phyloP scores from a whole-genome alignment of 2,888 invertebrate species.

The Drosophila melanosoma region DNA sequence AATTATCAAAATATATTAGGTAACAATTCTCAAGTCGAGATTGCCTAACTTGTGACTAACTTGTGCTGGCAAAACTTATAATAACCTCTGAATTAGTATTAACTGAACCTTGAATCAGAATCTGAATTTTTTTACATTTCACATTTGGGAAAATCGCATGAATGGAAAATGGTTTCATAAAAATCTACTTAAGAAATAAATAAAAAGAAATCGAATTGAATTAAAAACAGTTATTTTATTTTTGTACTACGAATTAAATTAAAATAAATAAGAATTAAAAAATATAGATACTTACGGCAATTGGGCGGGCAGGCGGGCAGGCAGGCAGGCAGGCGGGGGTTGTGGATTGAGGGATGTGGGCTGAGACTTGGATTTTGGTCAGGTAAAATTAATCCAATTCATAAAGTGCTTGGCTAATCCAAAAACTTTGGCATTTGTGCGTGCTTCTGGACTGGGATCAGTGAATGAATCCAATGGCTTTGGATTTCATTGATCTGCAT shows the following conservation, averaged over 20 bases:
- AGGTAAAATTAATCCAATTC: conserved; percentile 71
- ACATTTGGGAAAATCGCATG: neutral
- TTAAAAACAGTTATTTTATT: neutral
- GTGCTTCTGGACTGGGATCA: conserved; percentile 47
- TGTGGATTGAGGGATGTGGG: neutral
- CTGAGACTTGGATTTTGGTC: conserved; percentile 12
- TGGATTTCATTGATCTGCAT: conserved; percentile 70
- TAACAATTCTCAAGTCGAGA: neutral
- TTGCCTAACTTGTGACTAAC: neutral
- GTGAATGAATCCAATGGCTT: conserved; percentile 72
- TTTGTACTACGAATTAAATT: neutral
- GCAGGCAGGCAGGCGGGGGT: conserved; percentile 3
- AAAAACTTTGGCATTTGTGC: conserved; percentile 17
- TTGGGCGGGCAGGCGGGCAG: neutral
- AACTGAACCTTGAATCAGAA: neutral
- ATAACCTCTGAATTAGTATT: neutral
- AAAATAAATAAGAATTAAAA: too few relatives aligned
- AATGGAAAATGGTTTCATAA: too few relatives aligned
- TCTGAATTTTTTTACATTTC: neutral
- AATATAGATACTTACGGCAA: neutral
- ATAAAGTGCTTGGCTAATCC: conserved; percentile 49
- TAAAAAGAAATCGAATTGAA: too few relatives aligned
- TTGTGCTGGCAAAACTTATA: neutral
- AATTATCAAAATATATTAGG: neutral
- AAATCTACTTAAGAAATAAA: neutral